These are phyloP conservation scores for Danio tinwini DNA, from an alignment of 2,797 vertebrate species.

Conservation along the genomic window DNA sequence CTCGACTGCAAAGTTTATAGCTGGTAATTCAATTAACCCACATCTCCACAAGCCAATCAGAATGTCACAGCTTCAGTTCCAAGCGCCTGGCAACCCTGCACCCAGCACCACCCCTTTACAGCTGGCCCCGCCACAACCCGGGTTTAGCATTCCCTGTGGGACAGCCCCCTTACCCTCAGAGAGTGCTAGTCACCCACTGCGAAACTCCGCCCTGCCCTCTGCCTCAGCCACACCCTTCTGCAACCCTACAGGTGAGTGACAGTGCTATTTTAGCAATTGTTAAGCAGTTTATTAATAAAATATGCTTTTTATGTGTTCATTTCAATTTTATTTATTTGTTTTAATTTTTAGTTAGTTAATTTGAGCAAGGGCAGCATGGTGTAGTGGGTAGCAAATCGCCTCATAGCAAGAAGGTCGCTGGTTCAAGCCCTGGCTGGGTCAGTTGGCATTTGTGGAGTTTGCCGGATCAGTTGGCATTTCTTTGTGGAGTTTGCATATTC, in stretches of 20 bases:
- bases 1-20: constrained; percentile 62
- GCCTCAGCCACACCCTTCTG: constrained; percentile 90
- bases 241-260: constrained; percentile 86
- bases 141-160: constrained; percentile 91
- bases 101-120: constrained; percentile 77
- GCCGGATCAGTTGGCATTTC: too few species aligned
- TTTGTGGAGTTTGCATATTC: too few species aligned
- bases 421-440: too few species aligned
- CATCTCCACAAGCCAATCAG: constrained; percentile 63
- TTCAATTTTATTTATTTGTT: too few species aligned
- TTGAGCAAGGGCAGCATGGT: too few species aligned
- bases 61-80: constrained; percentile 97
- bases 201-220: constrained; percentile 91
- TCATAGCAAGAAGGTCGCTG: too few species aligned
- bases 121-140: constrained; percentile 84
- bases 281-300: too few species aligned
- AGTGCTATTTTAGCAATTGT: neutral
- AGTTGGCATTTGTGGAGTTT: too few species aligned
- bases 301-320: too few species aligned
- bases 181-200: constrained; percentile 92
- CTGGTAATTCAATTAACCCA: constrained; percentile 69
- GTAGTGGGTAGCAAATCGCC: too few species aligned
- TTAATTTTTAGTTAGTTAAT: too few species aligned
- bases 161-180: constrained; percentile 90
- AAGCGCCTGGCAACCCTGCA: constrained; percentile 84